phyloP scores from a whole-genome alignment of 92 coral and sea anemone genomes.

The Bergia sp. region DNA sequence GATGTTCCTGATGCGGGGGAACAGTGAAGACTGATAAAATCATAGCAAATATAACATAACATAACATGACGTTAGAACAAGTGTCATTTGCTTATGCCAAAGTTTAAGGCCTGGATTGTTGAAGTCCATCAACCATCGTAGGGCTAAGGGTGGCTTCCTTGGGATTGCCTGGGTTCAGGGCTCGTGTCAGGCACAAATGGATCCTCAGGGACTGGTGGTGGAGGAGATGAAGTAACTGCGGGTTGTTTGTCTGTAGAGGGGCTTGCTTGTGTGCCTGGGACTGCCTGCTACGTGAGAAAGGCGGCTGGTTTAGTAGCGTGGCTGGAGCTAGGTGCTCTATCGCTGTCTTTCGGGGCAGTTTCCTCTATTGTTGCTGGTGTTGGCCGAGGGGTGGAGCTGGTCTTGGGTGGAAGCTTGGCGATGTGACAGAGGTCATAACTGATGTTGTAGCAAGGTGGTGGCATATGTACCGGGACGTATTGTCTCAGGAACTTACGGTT shows the following conservation, averaged over 20 bases:
- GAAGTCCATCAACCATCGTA: constrained; percentile 5
- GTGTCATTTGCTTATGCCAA: background rate
- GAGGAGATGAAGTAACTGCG: background rate
- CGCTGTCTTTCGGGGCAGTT: no score
- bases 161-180: background rate
- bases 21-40: no score
- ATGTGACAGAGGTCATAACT: constrained; percentile 50
- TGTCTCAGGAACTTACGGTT: constrained; percentile 53
- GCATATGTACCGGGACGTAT: constrained; percentile 35
- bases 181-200: background rate
- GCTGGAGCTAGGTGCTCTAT: background rate
- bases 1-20: no score
- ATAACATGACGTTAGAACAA: background rate
- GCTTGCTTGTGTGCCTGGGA: background rate
- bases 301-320: no score
- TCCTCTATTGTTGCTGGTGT: no score
- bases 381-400: background rate
- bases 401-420: constrained; percentile 1
- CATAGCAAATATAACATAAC: background rate
- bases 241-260: background rate
- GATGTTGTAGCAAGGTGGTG: constrained; percentile 48
- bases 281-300: no score
- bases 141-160: constrained; percentile 3
- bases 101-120: background rate
- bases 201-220: background rate